Percentiles rank a stretch among this genome's conserved stretches.
phyloP scores from a whole-genome alignment of 2,888 invertebrate genomes.

The Oligia strigilis region DNA sequence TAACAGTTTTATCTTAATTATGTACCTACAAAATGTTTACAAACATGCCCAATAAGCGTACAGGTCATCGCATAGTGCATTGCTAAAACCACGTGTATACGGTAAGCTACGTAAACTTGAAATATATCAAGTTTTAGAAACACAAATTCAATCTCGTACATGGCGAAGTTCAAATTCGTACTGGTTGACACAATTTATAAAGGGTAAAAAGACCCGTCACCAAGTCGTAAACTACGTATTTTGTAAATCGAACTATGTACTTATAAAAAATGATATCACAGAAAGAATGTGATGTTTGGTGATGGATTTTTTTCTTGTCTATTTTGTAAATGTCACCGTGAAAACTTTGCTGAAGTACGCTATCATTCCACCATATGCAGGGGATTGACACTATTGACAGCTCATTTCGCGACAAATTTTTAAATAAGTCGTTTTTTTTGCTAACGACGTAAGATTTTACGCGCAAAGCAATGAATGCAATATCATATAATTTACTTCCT shows the following conservation, averaged over 20 bases:
- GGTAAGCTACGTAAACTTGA: background rate
- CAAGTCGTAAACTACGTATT: too few relatives aligned
- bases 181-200: background rate
- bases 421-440: background rate
- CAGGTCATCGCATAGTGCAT: background rate
- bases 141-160: background rate
- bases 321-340: too few relatives aligned
- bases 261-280: too few relatives aligned
- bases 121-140: background rate
- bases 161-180: conserved; percentile 2
- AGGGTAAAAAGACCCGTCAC: too few relatives aligned
- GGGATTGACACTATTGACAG: too few relatives aligned
- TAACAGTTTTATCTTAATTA: conserved; percentile 11
- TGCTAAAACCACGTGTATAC: background rate
- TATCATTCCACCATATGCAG: too few relatives aligned
- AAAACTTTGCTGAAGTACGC: too few relatives aligned
- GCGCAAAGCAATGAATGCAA: background rate
- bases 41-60: too few relatives aligned
- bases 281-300: too few relatives aligned
- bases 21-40: background rate
- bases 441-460: background rate
- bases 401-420: too few relatives aligned
- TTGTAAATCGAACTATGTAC: too few relatives aligned
- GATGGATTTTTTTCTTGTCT: too few relatives aligned
- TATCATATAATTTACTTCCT: conserved; percentile 35